Conservation (phyloP, 2,113 vertebrate genomes). For the Echinops telfairi region DNA sequence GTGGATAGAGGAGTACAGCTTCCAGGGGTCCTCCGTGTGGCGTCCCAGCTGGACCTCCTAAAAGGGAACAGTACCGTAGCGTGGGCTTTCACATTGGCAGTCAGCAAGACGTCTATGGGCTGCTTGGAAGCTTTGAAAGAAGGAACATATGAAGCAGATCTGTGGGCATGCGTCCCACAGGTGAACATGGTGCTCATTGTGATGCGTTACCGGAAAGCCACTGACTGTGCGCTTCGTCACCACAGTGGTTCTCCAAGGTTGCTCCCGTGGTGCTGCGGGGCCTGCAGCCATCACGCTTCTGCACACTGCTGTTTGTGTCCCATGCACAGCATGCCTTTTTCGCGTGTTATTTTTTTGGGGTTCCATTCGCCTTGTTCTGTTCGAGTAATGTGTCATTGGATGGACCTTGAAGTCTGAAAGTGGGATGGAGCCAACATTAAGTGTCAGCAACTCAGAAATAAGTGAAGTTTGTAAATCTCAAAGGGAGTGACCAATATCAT, state of each 20-base stretch:
- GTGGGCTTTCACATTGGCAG: neutral
- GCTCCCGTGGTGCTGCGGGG: rapidly evolving
- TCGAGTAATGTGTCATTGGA: neutral
- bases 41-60: neutral
- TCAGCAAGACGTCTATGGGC: neutral
- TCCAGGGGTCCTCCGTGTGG: neutral
- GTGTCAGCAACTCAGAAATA: neutral
- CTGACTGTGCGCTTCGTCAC: neutral
- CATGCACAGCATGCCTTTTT: neutral
- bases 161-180: neutral
- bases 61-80: neutral
- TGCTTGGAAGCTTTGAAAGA: neutral
- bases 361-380: slow-evolving; percentile 27
- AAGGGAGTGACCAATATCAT: neutral
- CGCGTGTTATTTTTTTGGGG: neutral
- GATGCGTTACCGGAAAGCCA: neutral
- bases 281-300: neutral
- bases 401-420: slow-evolving; percentile 4
- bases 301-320: neutral
- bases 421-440: neutral
- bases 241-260: neutral
- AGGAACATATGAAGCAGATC: neutral
- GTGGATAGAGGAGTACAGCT: neutral
- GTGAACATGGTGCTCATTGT: neutral
- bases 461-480: neutral